phyloP scores from a whole-genome alignment of 2,888 invertebrate genomes.

The Melanostoma mellinum region DNA sequence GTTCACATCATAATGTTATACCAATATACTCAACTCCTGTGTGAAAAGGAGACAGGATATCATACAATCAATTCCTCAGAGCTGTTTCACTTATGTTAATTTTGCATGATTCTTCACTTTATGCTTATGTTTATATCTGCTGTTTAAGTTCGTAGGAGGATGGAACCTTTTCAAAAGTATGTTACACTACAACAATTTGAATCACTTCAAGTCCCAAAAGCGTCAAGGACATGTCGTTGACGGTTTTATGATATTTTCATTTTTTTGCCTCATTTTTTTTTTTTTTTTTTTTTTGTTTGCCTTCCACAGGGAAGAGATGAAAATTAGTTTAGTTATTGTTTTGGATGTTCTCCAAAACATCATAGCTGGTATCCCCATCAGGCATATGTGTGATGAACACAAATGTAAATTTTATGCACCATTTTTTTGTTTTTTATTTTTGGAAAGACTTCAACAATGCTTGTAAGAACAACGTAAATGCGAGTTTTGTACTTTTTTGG shows the following conservation, averaged over 20 bases:
- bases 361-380: not conserved
- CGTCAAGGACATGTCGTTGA: not conserved
- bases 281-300: not conserved
- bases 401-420: conserved; percentile 15
- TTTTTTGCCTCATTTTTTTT: not conserved
- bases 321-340: conserved; percentile 67
- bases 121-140: not conserved
- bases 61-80: no score
- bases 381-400: conserved; percentile 5
- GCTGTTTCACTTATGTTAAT: no score
- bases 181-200: conserved; percentile 16
- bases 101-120: not conserved
- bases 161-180: not conserved
- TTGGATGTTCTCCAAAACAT: conserved; percentile 34
- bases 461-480: not conserved
- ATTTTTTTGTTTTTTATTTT: not conserved
- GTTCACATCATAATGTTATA: no score
- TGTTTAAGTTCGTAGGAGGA: not conserved
- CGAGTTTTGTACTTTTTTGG: not conserved
- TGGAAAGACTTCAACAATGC: no score
- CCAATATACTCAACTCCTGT: no score
- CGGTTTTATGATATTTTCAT: not conserved
- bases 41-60: no score
- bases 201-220: conserved; percentile 28
- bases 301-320: conserved; percentile 31